These are phyloP conservation scores for Aepyceros melampus DNA, from an alignment of 2,113 vertebrate species.

Conservation along the genomic window DNA sequence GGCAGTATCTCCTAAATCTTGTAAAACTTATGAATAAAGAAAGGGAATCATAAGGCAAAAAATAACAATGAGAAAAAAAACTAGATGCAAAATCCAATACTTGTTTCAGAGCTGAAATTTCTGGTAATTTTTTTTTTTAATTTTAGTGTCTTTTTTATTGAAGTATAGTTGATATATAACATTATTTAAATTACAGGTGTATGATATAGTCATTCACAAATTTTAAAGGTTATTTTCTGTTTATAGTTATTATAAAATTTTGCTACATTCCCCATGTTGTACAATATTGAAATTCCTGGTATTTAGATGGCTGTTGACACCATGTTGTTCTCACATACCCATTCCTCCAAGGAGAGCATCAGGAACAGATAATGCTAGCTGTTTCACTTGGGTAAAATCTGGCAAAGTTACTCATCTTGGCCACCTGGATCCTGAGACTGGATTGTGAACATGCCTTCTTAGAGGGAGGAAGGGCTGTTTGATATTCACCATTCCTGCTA, in stretches of 20 bases:
- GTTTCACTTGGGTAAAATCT: background rate
- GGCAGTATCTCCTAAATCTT: background rate
- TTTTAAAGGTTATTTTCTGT: background rate
- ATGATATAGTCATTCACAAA: background rate
- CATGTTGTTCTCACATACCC: accelerated
- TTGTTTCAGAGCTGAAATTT: background rate
- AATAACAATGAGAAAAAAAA: background rate
- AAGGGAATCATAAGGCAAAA: background rate
- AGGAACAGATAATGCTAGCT: background rate
- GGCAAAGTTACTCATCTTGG: background rate
- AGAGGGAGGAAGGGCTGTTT: background rate
- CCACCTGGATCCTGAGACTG: background rate
- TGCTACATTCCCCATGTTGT: background rate
- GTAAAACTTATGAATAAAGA: background rate
- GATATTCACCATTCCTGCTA: background rate
- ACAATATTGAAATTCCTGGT: background rate
- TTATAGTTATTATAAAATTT: background rate
- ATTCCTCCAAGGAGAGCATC: background rate
- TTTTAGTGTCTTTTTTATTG: background rate
- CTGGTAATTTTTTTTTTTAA: background rate
- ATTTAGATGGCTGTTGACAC: background rate
- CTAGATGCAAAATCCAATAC: background rate
- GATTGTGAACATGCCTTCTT: background rate
- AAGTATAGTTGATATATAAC: background rate
- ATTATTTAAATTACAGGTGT: background rate